phyloP scores from a whole-genome alignment of 2,888 invertebrate species.

The Tipula helvola region DNA sequence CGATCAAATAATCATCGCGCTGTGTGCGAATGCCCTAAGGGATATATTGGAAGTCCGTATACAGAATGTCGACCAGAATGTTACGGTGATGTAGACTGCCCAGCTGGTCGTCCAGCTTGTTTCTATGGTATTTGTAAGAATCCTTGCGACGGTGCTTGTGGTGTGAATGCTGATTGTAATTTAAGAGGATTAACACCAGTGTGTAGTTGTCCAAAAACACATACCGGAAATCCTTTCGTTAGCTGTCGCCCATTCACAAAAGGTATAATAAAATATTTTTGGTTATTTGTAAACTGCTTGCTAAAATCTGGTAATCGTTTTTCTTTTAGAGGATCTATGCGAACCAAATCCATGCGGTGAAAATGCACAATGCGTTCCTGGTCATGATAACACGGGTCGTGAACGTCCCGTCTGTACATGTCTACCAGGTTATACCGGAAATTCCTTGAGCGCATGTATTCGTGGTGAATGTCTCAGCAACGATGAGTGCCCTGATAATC shows the following conservation, averaged over 20 bases:
- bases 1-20: conserved; percentile 62
- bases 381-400: conserved; percentile 66
- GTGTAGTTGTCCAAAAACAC: conserved; percentile 74
- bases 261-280: conserved; percentile 34
- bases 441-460: conserved; percentile 56
- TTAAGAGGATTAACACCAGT: conserved; percentile 67
- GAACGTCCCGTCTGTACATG: conserved; percentile 82
- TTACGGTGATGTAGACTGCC: conserved; percentile 65
- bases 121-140: conserved; percentile 70
- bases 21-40: conserved; percentile 68
- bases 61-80: conserved; percentile 70
- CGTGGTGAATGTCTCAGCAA: conserved; percentile 71
- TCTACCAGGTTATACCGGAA: conserved; percentile 62
- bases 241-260: conserved; percentile 70
- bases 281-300: neutral
- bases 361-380: conserved; percentile 55
- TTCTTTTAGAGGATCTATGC: conserved; percentile 58
- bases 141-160: conserved; percentile 73
- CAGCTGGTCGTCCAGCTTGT: conserved; percentile 63
- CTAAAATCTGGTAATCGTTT: neutral
- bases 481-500: conserved; percentile 58
- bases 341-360: conserved; percentile 77
- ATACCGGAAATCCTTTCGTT: conserved; percentile 78
- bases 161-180: conserved; percentile 65
- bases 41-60: conserved; percentile 67